Percentiles rank a stretch among this genome's conserved stretches.
phyloP scores from a whole-genome alignment of 2,888 invertebrate species.

The Mongoloraphidia duomilia region DNA sequence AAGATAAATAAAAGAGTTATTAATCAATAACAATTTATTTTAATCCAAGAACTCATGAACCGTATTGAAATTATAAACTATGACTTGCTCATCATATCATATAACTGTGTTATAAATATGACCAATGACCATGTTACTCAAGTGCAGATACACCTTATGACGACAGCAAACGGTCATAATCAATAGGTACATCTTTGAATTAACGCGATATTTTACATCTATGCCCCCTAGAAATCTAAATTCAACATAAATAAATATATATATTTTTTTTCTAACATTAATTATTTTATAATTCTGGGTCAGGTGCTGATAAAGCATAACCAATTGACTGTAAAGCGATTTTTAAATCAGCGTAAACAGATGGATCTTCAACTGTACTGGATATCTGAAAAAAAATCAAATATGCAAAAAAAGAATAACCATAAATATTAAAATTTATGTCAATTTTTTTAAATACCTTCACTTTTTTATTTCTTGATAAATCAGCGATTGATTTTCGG shows the following conservation, averaged over 20 bases:
- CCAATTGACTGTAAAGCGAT: conserved; percentile 59
- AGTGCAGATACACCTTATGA: no score
- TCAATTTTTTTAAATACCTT: conserved; percentile 36
- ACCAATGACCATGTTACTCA: no score
- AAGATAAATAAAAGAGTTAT: no score
- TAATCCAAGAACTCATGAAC: no score
- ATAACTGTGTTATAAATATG: no score
- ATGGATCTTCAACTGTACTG: conserved; percentile 76
- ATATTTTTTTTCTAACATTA: neutral
- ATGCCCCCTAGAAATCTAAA: neutral
- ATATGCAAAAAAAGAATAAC: conserved; percentile 1
- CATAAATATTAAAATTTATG: conserved; percentile 1
- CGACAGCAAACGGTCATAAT: no score
- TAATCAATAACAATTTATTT: no score
- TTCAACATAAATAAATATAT: neutral
- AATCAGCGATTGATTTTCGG: conserved; percentile 69
- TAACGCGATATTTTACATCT: no score
- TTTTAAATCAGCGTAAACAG: conserved; percentile 66
- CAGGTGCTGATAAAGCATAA: conserved; percentile 56
- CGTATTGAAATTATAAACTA: no score
- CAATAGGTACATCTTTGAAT: no score
- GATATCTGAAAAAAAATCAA: conserved; percentile 40
- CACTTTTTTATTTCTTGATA: conserved; percentile 67
- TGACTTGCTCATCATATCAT: no score
- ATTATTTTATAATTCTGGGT: conserved; percentile 32